These are phyloP conservation scores for Umimayanthus kanabou DNA, from an alignment of 92 coral and sea anemone genomes.

Conservation along the genomic window DNA sequence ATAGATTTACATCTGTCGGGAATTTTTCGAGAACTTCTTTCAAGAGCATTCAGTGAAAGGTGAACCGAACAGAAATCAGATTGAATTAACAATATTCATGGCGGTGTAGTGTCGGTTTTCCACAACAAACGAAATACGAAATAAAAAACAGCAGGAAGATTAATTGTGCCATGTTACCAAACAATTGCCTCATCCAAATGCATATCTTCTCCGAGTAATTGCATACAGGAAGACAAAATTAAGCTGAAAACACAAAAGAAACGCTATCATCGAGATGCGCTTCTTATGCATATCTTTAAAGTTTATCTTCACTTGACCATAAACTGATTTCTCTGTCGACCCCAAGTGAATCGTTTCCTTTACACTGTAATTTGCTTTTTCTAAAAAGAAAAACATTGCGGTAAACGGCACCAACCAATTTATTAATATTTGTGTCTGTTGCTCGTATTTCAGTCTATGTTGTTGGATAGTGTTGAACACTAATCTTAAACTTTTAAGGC, in stretches of 20 bases:
- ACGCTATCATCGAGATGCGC: constrained; percentile 17
- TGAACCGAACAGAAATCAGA: not conserved
- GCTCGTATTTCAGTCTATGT: not conserved
- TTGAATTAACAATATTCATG: not conserved
- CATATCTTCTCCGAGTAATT: constrained; percentile 27
- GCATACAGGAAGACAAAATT: constrained; percentile 35
- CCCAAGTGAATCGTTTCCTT: constrained; percentile 13
- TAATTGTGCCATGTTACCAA: constrained; percentile 33
- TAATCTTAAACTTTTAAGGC: constrained; percentile 21
- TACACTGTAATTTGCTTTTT: constrained; percentile 8
- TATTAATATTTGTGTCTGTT: not conserved
- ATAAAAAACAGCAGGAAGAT: constrained; percentile 16
- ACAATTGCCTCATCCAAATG: constrained; percentile 24
- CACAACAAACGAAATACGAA: constrained; percentile 25
- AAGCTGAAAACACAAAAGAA: constrained; percentile 29
- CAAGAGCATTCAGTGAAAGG: not conserved
- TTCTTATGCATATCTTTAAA: constrained; percentile 22
- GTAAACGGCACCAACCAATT: not conserved
- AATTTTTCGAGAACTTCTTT: not conserved
- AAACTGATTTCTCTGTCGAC: constrained; percentile 1
- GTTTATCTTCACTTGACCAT: constrained; percentile 31
- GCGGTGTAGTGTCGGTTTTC: constrained; percentile 6
- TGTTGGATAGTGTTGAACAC: not conserved
- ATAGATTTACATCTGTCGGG: not conserved
- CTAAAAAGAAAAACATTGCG: constrained; percentile 1